Evolutionary conservation across 2,113 vertebrate species (phyloP).

Genomic region (Odocoileus virginianus): DNA sequence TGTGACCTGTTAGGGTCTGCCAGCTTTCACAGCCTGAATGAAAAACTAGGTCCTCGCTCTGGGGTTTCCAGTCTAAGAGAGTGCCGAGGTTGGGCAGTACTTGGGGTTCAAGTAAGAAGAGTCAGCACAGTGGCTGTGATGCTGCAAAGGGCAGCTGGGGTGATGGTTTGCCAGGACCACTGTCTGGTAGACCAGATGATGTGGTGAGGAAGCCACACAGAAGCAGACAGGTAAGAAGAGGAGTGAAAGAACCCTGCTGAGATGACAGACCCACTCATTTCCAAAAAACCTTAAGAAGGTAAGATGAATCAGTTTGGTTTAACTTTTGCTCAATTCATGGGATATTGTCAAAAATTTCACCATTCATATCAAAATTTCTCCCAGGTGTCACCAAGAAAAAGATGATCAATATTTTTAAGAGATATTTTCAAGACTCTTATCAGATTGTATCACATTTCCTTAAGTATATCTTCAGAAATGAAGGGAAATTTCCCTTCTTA

Average conservation of each 20-base stretch:
- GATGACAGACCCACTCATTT: not conserved
- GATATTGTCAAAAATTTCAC: not conserved
- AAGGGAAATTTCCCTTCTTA: not conserved
- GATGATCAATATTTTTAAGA: not conserved
- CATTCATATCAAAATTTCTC: not conserved
- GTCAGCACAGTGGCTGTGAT: not conserved
- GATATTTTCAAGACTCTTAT: not conserved
- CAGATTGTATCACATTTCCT: not conserved
- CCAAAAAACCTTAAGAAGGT: not conserved
- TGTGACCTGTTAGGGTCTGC: not conserved
- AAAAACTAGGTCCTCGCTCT: not conserved
- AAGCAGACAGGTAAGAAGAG: not conserved
- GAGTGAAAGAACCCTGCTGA: not conserved
- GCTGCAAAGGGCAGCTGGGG: not conserved
- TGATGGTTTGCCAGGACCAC: not conserved
- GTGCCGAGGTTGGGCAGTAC: not conserved
- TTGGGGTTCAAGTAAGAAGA: not conserved
- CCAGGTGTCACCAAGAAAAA: not conserved
- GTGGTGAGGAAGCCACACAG: not conserved
- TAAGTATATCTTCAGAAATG: conserved; percentile 22
- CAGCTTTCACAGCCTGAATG: conserved; percentile 35
- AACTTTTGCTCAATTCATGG: not conserved
- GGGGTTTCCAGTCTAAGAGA: not conserved
- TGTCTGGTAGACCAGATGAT: not conserved
- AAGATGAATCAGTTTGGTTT: not conserved